Conservation (phyloP, 2,888 invertebrate species). For the Apotomis turbidana region DNA sequence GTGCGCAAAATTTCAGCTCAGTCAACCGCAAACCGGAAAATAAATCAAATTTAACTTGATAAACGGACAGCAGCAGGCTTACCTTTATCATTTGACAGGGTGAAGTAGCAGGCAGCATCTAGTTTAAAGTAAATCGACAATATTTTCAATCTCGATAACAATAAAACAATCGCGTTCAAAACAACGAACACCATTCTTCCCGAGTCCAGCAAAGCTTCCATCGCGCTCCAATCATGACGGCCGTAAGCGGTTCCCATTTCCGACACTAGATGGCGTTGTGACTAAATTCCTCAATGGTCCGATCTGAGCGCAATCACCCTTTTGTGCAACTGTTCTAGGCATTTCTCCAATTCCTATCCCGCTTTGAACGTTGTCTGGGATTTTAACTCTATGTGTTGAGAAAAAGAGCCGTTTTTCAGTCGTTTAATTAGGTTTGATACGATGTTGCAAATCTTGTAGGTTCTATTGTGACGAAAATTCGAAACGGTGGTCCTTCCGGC, state of each 20-base stretch:
- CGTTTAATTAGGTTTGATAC: background rate
- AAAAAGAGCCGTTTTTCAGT: background rate
- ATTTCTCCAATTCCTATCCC: background rate
- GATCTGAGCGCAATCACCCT: slow-evolving; percentile 66
- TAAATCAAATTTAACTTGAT: too few relatives aligned
- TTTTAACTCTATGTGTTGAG: background rate
- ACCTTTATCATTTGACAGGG: too few relatives aligned
- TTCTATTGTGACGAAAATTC: slow-evolving; percentile 59
- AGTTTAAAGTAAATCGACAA: too few relatives aligned
- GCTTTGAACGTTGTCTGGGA: background rate
- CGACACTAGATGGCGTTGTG: slow-evolving; percentile 73
- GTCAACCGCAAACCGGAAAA: too few relatives aligned
- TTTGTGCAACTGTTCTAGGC: slow-evolving; percentile 42
- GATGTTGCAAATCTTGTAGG: background rate
- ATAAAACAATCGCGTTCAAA: slow-evolving; percentile 17
- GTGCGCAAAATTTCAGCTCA: too few relatives aligned
- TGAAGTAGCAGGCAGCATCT: too few relatives aligned
- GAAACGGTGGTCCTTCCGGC: slow-evolving; percentile 67
- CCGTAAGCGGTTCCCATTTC: slow-evolving; percentile 77
- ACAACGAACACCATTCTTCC: slow-evolving; percentile 16
- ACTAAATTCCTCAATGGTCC: slow-evolving; percentile 51
- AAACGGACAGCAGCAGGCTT: too few relatives aligned
- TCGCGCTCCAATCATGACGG: slow-evolving; percentile 56
- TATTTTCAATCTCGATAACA: background rate
- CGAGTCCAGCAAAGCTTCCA: slow-evolving; percentile 44